Percentiles rank a stretch among this genome's conserved stretches.
Conservation (phyloP, 2,888 invertebrate species). For the Ophion slaviceki region DNA sequence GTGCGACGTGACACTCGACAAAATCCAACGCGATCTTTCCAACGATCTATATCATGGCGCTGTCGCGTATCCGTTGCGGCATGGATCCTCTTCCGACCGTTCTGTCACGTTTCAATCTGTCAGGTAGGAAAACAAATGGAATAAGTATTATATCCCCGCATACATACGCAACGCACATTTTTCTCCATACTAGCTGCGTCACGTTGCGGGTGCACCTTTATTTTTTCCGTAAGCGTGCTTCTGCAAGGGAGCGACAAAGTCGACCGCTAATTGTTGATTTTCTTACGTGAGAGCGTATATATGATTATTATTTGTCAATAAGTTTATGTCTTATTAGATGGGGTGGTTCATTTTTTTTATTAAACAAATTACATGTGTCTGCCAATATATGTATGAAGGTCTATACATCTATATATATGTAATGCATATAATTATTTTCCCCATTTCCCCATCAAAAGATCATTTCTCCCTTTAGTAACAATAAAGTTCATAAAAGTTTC, state of each 20-base stretch:
- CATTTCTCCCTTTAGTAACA: too few relatives aligned
- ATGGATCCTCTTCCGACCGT: slow-evolving; percentile 63
- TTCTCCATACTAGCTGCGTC: slow-evolving; percentile 23
- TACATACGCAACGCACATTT: neutral
- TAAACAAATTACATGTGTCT: too few relatives aligned
- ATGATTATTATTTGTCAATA: too few relatives aligned
- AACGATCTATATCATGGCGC: slow-evolving; percentile 69
- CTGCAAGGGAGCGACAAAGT: neutral
- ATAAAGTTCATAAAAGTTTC: too few relatives aligned
- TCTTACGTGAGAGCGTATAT: too few relatives aligned
- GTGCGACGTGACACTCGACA: neutral
- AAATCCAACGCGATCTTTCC: slow-evolving; percentile 5
- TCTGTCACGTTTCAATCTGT: slow-evolving; percentile 66
- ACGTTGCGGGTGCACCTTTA: neutral
- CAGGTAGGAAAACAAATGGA: slow-evolving; percentile 68
- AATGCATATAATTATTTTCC: too few relatives aligned
- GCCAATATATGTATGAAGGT: too few relatives aligned
- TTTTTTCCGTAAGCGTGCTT: neutral
- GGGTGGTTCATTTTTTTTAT: too few relatives aligned
- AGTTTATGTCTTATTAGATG: too few relatives aligned
- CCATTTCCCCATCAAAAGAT: too few relatives aligned
- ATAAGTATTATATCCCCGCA: neutral
- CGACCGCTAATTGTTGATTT: neutral
- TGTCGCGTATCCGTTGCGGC: slow-evolving; percentile 68
- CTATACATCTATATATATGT: too few relatives aligned